Evolutionary conservation across 2,113 vertebrate genomes (phyloP), one percentile per base, ranked within the genome.

Genomic region (Notarius quadriscutis): DNA sequence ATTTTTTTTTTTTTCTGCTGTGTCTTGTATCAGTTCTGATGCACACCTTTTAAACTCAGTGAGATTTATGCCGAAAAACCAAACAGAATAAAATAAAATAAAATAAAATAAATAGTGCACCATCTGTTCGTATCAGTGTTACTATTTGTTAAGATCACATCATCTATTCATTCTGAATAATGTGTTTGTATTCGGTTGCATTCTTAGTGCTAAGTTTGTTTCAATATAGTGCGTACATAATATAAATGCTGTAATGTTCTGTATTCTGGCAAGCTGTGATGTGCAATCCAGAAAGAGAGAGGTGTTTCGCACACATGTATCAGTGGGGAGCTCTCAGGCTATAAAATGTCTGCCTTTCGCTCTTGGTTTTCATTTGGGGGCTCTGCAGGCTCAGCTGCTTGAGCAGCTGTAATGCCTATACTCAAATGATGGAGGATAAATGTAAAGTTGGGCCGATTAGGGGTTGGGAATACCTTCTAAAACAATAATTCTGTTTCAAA

Each of bases 291-390:
- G 88, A 90, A 92, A 90, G 84, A 93, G 89, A 92, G 92, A 93
- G 92, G 92, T 94, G 93, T 94, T 94, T 41, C 41, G 93, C 92
- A 92, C 92, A 92, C 90, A 91, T 89, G 85, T 90, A 93, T 93
- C 94, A 93, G 93, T 93, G 72, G 94, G 93, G 94, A 94, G 92
- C 92, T 91, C 91, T 91, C 88, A 92, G 93, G 91, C 93, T 93
- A 90, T 95, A 94, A 95, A 94, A 94, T 72, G 75, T 93, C 91
- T 88, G 91, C 93, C 91, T 94, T 93, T 93, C 92, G 93, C 93
- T 93, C 89, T 81, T 90, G 90, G 85, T 89, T 91, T 89, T 93
- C 41, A 84, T 60, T 50, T 65, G 27, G 25, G 22, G 18, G 12
- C 30, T 81, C 22, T 63, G 34, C 67, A 63, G 79, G 67, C 77